A percentile compares a stretch with the other conserved stretches of the same genome.
These are phyloP conservation scores for Allacma fusca DNA, from an alignment of 2,888 invertebrate genomes.

Conservation along the genomic window DNA sequence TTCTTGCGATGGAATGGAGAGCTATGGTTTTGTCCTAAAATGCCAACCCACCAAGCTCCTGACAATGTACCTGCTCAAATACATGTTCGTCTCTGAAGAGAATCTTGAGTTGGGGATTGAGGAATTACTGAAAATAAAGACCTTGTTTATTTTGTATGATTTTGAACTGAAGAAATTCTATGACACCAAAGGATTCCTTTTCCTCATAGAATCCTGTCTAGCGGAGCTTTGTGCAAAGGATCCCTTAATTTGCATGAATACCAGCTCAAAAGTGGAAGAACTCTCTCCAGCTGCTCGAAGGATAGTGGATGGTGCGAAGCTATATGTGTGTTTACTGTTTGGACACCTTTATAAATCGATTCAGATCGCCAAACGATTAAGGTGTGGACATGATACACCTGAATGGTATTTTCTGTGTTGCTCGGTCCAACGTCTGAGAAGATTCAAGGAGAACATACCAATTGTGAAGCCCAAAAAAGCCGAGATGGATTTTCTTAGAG, in stretches of 20 bases:
- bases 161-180: neutral
- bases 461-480: conserved; percentile 21
- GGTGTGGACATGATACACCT: neutral
- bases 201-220: neutral
- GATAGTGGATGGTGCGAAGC: neutral
- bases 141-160: too few relatives aligned
- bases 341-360: neutral
- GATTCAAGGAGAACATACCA: neutral
- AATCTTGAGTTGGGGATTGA: too few relatives aligned
- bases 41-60: too few relatives aligned
- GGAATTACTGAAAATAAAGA: too few relatives aligned
- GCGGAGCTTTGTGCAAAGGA: too few relatives aligned
- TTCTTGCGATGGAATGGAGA: too few relatives aligned
- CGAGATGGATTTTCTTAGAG: conserved; percentile 9
- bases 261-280: neutral
- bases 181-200: conserved; percentile 8
- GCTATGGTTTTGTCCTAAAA: too few relatives aligned
- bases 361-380: neutral
- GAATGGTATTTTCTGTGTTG: conserved; percentile 26
- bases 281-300: neutral
- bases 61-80: too few relatives aligned
- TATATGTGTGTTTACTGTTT: neutral
- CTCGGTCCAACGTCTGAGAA: neutral
- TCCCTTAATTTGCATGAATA: too few relatives aligned
- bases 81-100: too few relatives aligned